Base-by-base conservation (phyloP, 2,797 vertebrate species). In the Coreius guichenoti region DNA sequence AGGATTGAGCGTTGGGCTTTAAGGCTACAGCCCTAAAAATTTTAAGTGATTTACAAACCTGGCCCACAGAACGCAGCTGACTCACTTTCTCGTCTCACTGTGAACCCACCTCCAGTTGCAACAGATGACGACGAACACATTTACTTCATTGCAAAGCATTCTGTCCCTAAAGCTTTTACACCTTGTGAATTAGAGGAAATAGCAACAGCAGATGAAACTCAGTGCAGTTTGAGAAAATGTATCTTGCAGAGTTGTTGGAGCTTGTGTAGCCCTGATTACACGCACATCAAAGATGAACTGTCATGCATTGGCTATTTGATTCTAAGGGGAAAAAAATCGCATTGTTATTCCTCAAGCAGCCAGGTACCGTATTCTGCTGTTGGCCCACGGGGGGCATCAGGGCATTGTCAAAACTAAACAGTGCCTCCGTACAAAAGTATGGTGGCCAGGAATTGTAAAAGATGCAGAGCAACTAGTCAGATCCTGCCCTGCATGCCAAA, bases 321-420 rank as follows among this genome's bases (percentile, higher is more conserved):
- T 13, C n/a, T 63, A 29, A 63, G 61, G 61, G n/a, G 12, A n/a
- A n/a, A n/a, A n/a, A 6, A 63, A 6, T 4, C 5, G 26, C n/a
- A 29, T 63, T 0, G 4, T 63, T 63, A 63, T 63, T 63, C 11
- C 61, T 29, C 12, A 29, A 29, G 61, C n/a, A 63, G 61, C 61
- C 23, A 61, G 58, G 5, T n/a, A 61, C 23, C 11, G 1, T 5
- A 63, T 12, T 63, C 61, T 63, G 12, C n/a, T 63, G 61, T 63
- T 26, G 11, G 58, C 21, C 16, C 75, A 84, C 7, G 61, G 69
- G 21, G 69, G 58, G 17, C 69, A 81, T 56, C 61, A 81, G 68
- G 56, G 79, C 3, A 85, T 82, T 4, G 39, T 65, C 2, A 85
- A 87, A 65, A 87, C 13, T 26, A 87, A 82, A 87, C 82, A 85